Evolutionary conservation across 2,888 invertebrate genomes (phyloP), one percentile per base, ranked within the genome.

Genomic region (Lasioglossum vierecki): DNA sequence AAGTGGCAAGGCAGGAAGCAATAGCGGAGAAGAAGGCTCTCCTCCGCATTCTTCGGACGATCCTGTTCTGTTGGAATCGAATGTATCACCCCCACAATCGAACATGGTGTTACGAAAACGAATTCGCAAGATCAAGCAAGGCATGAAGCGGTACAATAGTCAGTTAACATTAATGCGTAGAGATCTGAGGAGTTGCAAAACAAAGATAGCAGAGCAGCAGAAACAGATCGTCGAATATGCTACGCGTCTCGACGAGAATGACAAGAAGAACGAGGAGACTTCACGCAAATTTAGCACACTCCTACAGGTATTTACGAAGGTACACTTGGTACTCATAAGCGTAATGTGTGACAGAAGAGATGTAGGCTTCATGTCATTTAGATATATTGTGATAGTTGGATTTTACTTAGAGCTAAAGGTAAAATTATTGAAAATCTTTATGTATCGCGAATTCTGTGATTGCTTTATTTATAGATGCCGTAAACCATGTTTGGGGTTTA

Each of bases 231-330:
- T 97, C 0, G 98, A 98, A 90, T 98, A 98, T 94, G 97, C 97
- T 0, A 97, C 97, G 93, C 96, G 98, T n/a, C 96, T 98, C 86
- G 98, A 98, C 92, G 98, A 98, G 92, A 97, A 98, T 91, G 98
- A 98, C 92, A 98, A 98, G 95, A 98, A 98, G 94, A 98, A 98
- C 94, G 98, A 98, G 93, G 98, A 98, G 94, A 98, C 97, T 85
- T 97, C 98, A 76, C 96, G 98, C 82, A 98, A 98, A 95, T 98
- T 98, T 95, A 98, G 98, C 94, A 98, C 98, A 84, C 95, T 98
- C 89, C 95, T 98, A 92, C 97, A 97, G 96, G 97, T 97, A 93
- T 92, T 93, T 93, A 93, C 94, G 70, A 92, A 94, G 94, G 94
- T 94, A 94, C 87, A 91, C 88, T 87, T 83, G 63, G 88, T 85